Evolutionary conservation across 2,113 vertebrate genomes (phyloP).

Genomic region (Aepyceros melampus): DNA sequence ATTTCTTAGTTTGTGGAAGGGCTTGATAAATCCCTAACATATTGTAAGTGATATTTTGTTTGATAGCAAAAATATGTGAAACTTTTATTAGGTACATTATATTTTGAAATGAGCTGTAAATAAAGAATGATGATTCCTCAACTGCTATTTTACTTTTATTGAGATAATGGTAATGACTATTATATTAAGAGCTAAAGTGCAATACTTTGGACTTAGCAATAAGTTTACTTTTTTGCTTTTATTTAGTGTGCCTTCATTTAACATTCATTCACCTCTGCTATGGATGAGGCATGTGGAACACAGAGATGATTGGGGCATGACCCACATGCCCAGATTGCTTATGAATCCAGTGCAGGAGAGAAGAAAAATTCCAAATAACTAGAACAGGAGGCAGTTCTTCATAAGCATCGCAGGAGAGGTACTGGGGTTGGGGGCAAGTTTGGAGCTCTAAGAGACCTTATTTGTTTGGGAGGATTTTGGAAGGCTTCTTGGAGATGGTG

Average conservation of each 20-base stretch:
- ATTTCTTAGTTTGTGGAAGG: slow-evolving; percentile 48
- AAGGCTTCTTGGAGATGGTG: background rate
- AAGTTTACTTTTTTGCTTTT: background rate
- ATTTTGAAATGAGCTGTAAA: slow-evolving; percentile 52
- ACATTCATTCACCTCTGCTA: background rate
- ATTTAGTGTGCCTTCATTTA: background rate
- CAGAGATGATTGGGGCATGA: background rate
- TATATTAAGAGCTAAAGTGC: background rate
- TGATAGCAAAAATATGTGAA: slow-evolving; percentile 54
- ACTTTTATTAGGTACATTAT: slow-evolving; percentile 20
- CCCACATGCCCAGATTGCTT: background rate
- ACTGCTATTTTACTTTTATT: slow-evolving; percentile 38
- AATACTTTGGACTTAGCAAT: background rate
- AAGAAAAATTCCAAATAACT: background rate
- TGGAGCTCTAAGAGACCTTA: background rate
- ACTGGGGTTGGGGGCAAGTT: background rate
- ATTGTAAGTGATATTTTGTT: slow-evolving; percentile 49
- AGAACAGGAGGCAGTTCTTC: background rate
- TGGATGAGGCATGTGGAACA: background rate
- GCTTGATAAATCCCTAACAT: slow-evolving; percentile 32
- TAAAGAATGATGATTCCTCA: slow-evolving; percentile 1
- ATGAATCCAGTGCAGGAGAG: background rate
- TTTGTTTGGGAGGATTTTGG: background rate
- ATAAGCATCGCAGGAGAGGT: background rate
- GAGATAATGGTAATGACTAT: background rate